Evolutionary conservation across 2,888 invertebrate species (phyloP).

Genomic region (Cancer borealis): DNA sequence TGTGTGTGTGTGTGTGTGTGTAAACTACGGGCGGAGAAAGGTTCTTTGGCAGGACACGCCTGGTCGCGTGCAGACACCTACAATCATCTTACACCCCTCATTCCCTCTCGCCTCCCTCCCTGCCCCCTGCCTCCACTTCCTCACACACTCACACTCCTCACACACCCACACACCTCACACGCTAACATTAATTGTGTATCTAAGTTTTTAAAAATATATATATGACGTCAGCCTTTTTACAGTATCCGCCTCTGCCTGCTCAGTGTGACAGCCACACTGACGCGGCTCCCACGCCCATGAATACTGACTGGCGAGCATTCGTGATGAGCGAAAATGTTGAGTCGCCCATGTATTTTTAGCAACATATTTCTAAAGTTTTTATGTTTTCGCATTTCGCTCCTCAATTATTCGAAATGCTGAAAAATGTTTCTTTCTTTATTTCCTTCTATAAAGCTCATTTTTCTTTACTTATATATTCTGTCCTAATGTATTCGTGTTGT

Average conservation of each 20-base stretch:
- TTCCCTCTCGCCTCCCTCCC: not conserved
- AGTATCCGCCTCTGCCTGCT: not conserved
- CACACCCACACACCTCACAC: not conserved
- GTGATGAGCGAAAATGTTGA: not conserved
- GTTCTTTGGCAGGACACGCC: not conserved
- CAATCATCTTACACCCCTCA: not conserved
- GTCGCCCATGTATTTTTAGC: not conserved
- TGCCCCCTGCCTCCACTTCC: not conserved
- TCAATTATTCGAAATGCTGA: not conserved
- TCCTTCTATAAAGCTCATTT: not conserved
- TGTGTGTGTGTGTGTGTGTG: conserved; percentile 26
- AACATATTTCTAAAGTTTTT: not conserved
- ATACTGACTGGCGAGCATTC: not conserved
- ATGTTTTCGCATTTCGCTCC: not conserved
- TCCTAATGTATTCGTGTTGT: not conserved
- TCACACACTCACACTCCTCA: not conserved
- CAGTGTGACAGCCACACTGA: not conserved
- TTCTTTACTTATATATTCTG: not conserved
- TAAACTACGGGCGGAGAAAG: not conserved
- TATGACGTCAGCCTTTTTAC: not conserved
- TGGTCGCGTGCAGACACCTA: not conserved
- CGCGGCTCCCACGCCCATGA: not conserved
- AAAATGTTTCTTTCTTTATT: not conserved
- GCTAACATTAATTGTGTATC: not conserved
- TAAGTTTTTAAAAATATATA: not conserved